Base-by-base conservation (phyloP, 2,113 vertebrate genomes). In the Archocentrus centrarchus region DNA sequence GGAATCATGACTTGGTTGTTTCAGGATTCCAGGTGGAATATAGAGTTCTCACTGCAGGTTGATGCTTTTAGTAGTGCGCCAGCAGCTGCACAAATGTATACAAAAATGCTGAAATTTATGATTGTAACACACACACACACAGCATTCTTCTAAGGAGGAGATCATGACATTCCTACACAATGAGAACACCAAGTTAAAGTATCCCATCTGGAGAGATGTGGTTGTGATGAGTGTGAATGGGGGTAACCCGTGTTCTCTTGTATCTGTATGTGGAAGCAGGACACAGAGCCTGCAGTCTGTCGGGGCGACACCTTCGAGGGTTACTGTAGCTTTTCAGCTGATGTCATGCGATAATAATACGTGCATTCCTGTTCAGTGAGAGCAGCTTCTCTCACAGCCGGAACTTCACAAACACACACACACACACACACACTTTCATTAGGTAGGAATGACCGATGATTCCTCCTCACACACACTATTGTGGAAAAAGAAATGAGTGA, bases 321-420 rank as follows among this genome's bases (percentile, higher is more conserved):
- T 30, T 68, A 37, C 58, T 2, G n/a, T 24, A 50, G 60, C 50
- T 37, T 37, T 73, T 81, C 30, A 66, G 57, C 27, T 64, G 44
- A 86, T 82, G 80, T 82, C 57, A 84, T 41, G 59, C n/a, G 6
- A 50, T 27, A 53, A 47, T 22, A 73, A 8, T 11, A 39, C 53
- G 18, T 59, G 59, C 86, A 91, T 92, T 90, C 89, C 81, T 82
- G 66, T 4, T 47, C 8, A 59, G 68, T 90, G 80, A 90, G 75
- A 77, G 41, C 44, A 59, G 63, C 58, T 17, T 24, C 32, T 84
- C 20, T 81, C 47, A 6, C 77, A 59, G 83, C 77, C 39, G 62
- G 17, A 37, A 47, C 44, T 58, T 63, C 39, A 39, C 37, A 68
- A 50, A 27, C 50, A 73, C 3, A 3, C 66, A 39, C 37, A 39